phyloP scores from a whole-genome alignment of 2,888 invertebrate species.

The Sepioteuthis lessoniana region DNA sequence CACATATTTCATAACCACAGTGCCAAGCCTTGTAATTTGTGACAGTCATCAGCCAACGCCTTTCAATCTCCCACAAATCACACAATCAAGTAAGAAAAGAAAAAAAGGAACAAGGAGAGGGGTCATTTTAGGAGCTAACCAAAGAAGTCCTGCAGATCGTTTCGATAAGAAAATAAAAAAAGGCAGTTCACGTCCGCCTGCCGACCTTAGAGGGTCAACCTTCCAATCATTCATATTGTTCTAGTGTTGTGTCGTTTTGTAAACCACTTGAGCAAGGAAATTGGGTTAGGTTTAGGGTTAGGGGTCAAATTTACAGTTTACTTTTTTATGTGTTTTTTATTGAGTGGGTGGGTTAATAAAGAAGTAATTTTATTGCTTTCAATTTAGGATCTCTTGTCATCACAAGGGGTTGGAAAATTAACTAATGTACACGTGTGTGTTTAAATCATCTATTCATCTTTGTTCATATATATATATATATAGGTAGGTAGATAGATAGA shows the following conservation, averaged over 20 bases:
- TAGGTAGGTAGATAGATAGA: neutral
- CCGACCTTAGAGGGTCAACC: neutral
- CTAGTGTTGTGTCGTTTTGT: neutral
- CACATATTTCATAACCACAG: neutral
- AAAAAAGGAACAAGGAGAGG: neutral
- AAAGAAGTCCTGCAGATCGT: neutral
- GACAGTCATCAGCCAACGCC: neutral
- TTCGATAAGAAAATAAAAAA: neutral
- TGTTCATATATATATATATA: constrained; percentile 2
- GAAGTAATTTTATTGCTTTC: neutral
- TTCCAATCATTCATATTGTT: neutral
- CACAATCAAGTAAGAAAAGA: neutral
- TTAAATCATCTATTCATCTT: neutral
- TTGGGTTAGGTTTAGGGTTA: neutral
- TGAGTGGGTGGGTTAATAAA: neutral
- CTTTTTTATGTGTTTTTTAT: neutral
- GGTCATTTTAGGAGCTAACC: neutral
- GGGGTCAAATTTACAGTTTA: neutral
- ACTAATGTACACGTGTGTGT: neutral
- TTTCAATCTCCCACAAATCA: neutral
- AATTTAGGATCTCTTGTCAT: neutral
- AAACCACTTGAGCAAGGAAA: neutral
- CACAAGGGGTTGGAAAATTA: neutral
- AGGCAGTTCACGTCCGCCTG: neutral
- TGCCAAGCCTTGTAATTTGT: neutral